A percentile compares a stretch with the other conserved stretches of the same genome.
Conservation (phyloP, 2,113 vertebrate species). For the Urocolius indicus region DNA sequence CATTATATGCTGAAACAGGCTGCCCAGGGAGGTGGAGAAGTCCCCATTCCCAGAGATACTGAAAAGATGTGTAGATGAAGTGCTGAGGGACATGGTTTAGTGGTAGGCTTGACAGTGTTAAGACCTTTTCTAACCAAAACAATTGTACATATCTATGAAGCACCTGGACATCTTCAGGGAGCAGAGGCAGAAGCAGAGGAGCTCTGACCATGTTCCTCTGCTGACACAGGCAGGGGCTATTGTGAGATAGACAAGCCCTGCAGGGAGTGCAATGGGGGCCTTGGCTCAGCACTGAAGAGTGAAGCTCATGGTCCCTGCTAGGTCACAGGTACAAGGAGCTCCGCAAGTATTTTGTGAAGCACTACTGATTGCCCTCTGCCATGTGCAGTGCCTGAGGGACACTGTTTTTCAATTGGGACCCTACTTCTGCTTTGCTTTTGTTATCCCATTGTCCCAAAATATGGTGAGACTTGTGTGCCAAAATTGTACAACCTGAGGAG, state of each 20-base stretch:
- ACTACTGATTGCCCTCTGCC: background rate
- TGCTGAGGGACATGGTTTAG: too few relatives aligned
- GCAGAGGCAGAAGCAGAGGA: background rate
- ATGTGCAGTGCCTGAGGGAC: background rate
- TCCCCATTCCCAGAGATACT: too few relatives aligned
- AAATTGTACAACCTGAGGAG: background rate
- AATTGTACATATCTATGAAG: background rate
- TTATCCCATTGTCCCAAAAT: background rate
- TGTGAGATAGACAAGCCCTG: background rate
- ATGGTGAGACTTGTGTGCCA: background rate
- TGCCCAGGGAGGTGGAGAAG: too few relatives aligned
- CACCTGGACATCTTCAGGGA: background rate
- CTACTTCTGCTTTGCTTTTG: background rate
- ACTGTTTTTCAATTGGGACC: background rate
- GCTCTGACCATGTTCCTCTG: background rate
- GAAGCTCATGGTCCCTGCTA: background rate
- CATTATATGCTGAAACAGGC: too few relatives aligned
- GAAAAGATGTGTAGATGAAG: too few relatives aligned
- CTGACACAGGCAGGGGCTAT: rapidly evolving
- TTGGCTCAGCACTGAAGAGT: background rate
- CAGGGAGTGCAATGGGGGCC: background rate
- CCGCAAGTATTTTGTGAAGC: background rate
- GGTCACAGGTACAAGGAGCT: background rate
- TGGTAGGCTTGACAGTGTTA: too few relatives aligned
- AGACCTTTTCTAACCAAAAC: too few relatives aligned